Evolutionary conservation across 30 jellyfish, hydroid and myxozoan genomes (phyloP), one percentile per base, ranked within the genome.

Genomic region (Hydractinia echinata): DNA sequence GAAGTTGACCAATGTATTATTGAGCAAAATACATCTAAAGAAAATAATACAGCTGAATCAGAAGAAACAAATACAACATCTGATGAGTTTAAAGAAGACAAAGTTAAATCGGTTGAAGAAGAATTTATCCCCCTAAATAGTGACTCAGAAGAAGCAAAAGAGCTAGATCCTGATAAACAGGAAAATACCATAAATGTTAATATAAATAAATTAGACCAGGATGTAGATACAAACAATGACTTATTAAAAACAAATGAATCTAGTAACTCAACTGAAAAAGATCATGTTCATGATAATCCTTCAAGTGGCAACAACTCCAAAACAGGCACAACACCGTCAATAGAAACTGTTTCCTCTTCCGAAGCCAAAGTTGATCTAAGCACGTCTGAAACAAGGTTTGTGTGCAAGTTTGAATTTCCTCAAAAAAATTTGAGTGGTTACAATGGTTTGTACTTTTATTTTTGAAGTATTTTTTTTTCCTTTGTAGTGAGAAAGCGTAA

Each of bases 21-120:
- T 10, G 76, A 73, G 79, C 16, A 73, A 73, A 52, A 11, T 73
- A 14, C 39, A 13, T 11, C 11, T 73, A 30, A 44, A 50, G 83
- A 73, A 73, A 50, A 50, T 10, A 76, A 73, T 11, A n/a, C 21
- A 73, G 50, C n/a, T 50, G 77, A 11, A 11, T 13, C 15, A 11
- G 19, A 58, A 58, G 18, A 58, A 58, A 16, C 18, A 58, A 16
- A 58, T 11, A 16, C 9, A 64, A 64, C 18, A 6, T 6, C 39
- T 64, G 74, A 64, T 64, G 16, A 64, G 4, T 7, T n/a, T n/a
- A 6, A 1, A 6, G 74, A 71, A 71, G 55, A 54, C 61, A 71
- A 71, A 18, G 81, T 21, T 71, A 52, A 50, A 18, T 21, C 61
- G 10, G 8, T 50, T 58, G 81, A 71, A 18, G 61, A 71, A 50